phyloP scores from a whole-genome alignment of 2,113 vertebrate species.

The Calyptomena viridis region DNA sequence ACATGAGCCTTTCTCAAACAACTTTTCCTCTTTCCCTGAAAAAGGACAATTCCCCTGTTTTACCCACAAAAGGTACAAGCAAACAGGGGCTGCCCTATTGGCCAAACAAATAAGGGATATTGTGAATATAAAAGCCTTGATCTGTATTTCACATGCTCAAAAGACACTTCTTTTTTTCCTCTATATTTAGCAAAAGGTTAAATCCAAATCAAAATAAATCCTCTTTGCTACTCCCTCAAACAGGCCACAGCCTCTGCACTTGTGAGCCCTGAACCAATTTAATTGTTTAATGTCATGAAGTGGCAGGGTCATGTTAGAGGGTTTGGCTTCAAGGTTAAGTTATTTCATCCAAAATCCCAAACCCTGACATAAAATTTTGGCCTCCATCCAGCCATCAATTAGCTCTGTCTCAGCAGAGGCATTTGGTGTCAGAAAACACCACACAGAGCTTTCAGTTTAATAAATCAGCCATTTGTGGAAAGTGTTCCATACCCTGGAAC shows the following conservation, averaged over 20 bases:
- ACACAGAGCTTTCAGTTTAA: not conserved
- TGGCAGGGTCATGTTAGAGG: not conserved
- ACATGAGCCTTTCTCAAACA: not conserved
- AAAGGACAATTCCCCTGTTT: not conserved
- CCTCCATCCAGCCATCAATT: not conserved
- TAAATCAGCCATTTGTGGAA: not conserved
- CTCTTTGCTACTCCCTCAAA: not conserved
- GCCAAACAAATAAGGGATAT: not conserved
- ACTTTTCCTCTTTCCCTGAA: constrained; percentile 26
- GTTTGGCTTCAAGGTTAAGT: not conserved
- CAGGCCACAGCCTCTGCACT: not conserved
- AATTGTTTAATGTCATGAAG: not conserved
- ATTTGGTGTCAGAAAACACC: not conserved
- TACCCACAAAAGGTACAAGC: not conserved
- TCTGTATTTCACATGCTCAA: not conserved
- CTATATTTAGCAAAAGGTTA: constrained; percentile 23
- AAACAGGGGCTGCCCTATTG: not conserved
- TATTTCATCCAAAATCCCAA: not conserved
- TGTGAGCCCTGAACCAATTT: not conserved
- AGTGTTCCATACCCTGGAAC: not conserved
- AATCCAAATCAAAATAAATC: constrained; percentile 26
- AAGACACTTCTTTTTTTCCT: not conserved
- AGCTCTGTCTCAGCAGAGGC: not conserved
- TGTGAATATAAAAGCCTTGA: not conserved
- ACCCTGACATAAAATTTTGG: not conserved